Evolutionary conservation across 2,113 vertebrate species (phyloP).

Genomic region (Mungos mungo): DNA sequence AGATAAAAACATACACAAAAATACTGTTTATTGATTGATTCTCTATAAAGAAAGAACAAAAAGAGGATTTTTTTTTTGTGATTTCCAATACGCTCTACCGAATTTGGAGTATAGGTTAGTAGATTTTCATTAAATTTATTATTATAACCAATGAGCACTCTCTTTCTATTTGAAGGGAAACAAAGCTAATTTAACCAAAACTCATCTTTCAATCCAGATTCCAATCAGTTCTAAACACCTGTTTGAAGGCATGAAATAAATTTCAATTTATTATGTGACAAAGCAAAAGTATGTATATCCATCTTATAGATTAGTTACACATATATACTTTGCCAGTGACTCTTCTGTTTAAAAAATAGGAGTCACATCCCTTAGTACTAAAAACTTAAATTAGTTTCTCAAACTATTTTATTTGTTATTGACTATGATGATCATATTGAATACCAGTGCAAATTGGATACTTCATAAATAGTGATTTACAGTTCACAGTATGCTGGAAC

Average conservation of each 20-base stretch:
- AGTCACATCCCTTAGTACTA: background rate
- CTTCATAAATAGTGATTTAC: constrained; percentile 39
- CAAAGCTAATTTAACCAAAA: constrained; percentile 26
- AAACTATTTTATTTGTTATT: constrained; percentile 19
- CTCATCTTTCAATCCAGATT: constrained; percentile 21
- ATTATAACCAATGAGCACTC: background rate
- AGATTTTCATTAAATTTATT: constrained; percentile 13
- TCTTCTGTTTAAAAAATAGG: background rate
- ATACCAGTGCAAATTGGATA: background rate
- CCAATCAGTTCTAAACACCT: background rate
- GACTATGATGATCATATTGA: constrained; percentile 16
- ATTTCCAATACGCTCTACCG: background rate
- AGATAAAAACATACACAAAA: background rate
- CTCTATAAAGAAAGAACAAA: background rate
- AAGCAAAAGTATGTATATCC: constrained; percentile 15
- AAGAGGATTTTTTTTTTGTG: background rate
- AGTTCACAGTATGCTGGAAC: background rate
- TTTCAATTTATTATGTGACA: constrained; percentile 27
- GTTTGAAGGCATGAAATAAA: background rate
- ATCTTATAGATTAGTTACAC: constrained; percentile 33
- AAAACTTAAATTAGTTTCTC: constrained; percentile 65
- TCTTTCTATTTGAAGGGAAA: background rate
- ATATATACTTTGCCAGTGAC: constrained; percentile 33
- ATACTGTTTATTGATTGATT: background rate
- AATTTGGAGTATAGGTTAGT: constrained; percentile 10